These are phyloP conservation scores for Rhipidura dahli DNA, from an alignment of 2,113 vertebrate species.

Conservation along the genomic window DNA sequence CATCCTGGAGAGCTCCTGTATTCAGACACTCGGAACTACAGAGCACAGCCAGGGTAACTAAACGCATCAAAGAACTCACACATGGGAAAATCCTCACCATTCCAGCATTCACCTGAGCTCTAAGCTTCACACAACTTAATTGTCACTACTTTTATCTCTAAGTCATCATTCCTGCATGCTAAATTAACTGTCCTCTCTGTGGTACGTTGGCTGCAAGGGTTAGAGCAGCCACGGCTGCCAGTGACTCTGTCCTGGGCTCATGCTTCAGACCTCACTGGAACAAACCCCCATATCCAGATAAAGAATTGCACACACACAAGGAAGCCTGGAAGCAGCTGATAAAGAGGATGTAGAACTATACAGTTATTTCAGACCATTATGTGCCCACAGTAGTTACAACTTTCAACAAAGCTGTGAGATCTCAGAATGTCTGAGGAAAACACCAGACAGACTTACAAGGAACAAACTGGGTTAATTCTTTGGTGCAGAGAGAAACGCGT, in stretches of 20 bases:
- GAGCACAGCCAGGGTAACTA: background rate
- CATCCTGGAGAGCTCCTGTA: background rate
- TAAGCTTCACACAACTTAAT: fast-evolving
- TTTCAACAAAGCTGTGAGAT: background rate
- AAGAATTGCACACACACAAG: background rate
- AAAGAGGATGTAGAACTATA: background rate
- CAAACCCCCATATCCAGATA: background rate
- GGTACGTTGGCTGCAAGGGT: background rate
- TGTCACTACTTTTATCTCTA: background rate
- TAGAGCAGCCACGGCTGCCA: background rate
- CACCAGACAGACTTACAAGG: background rate
- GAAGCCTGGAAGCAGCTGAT: background rate
- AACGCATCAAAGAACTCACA: fast-evolving
- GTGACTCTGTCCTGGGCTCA: fast-evolving
- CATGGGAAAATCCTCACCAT: background rate
- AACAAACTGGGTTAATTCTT: background rate
- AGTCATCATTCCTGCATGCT: background rate
- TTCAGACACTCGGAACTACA: background rate
- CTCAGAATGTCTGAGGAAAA: background rate
- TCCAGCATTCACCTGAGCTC: background rate
- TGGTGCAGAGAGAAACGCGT: background rate
- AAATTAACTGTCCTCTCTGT: background rate
- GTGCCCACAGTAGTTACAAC: background rate
- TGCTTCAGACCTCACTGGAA: background rate
- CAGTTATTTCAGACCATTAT: background rate